Base-by-base conservation (phyloP, 2,797 vertebrate genomes). In the Molossus alvarezi region DNA sequence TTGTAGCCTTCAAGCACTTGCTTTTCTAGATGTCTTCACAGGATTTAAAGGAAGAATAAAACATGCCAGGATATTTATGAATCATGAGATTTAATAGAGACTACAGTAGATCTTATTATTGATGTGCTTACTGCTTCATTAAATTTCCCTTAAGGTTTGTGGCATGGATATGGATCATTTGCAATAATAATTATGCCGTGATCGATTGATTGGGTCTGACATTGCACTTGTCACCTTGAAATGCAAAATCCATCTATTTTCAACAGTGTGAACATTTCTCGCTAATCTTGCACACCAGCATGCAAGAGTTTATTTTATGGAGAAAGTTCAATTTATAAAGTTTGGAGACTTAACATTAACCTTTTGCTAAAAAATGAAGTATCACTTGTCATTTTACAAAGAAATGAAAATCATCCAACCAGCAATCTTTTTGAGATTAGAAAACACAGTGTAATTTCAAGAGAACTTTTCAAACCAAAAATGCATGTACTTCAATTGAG, bases 121-220 rank as follows among this genome's bases (percentile, higher is more conserved):
- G 98, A 99, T 99, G 98, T 98, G 98, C 98, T 98, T 98, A 97
- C 98, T 98, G 98, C 98, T 98, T 98, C 98, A 99, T 99, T 99
- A 98, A 98, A 98, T 98, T 98, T 98, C 98, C 97, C 97, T 98
- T 98, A 99, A 98, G 98, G 98, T 98, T 98, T 98, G 98, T 97
- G 90, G 98, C 98, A 97, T 97, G 98, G 99, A 98, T 99, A 98
- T 98, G 98, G 98, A 98, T 99, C 98, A 99, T 99, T 99, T 99
- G 98, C 98, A 98, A 98, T 98, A 99, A 99, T 99, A 99, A 99
- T 99, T 99, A 99, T 98, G 98, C 98, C 96, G 97, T 98, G 99
- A 99, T 99, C 98, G 92, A 99, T 99, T 98, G 98, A 99, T 99
- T 98, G 98, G 98, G 97, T 98, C 98, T 98, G 98, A 98, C 98